Conservation (phyloP, 2,113 vertebrate species). For the Aptenodytes forsteri region DNA sequence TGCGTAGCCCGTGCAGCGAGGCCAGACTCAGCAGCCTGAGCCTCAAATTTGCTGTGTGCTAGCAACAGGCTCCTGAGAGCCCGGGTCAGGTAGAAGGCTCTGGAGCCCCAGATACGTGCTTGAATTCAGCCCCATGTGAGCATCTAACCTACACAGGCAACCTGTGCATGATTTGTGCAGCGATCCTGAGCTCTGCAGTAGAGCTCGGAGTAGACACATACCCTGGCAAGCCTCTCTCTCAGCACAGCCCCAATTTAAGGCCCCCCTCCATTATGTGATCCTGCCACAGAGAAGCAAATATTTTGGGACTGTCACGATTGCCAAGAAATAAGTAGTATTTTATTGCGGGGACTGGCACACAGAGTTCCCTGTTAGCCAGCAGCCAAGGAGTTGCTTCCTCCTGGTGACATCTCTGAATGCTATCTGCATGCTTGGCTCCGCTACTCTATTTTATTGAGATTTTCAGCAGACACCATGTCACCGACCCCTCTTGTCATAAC, state of each 20-base stretch:
- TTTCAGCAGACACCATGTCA: neutral
- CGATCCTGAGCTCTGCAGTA: neutral
- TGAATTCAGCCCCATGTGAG: neutral
- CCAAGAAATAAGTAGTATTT: neutral
- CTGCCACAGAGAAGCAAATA: neutral
- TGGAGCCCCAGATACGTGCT: neutral
- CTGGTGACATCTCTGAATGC: neutral
- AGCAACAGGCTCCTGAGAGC: neutral
- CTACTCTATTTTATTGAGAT: neutral
- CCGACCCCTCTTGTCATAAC: neutral
- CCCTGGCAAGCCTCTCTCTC: neutral
- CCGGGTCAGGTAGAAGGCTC: neutral
- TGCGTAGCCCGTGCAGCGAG: fast-evolving
- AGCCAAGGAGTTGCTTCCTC: neutral
- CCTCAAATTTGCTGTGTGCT: neutral
- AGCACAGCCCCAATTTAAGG: neutral
- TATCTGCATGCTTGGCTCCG: neutral
- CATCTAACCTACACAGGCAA: no score
- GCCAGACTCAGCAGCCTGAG: neutral
- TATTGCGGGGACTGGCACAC: neutral
- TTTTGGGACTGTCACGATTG: neutral
- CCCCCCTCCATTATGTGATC: neutral
- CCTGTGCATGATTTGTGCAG: no score
- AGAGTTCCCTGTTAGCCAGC: neutral
- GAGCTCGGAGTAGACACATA: neutral